Conservation (phyloP, 2,888 invertebrate species). For the Lottia gigantea region DNA sequence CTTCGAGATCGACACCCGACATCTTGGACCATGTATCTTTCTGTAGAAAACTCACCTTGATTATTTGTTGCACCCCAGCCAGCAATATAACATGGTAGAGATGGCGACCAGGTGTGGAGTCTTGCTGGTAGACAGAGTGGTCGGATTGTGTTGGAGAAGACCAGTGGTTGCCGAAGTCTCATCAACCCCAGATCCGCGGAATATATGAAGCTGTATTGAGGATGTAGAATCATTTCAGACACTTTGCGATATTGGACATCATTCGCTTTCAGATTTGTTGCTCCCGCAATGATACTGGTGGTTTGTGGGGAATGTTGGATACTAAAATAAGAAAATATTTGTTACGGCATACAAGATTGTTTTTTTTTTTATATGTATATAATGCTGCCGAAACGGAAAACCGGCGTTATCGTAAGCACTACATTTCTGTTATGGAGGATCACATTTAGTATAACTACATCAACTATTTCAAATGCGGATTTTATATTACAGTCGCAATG, state of each 20-base stretch:
- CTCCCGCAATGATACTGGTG: constrained; percentile 35
- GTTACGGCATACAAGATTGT: no score
- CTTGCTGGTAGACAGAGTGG: constrained; percentile 39
- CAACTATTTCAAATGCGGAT: no score
- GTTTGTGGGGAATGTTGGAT: constrained; percentile 27
- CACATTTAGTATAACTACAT: no score
- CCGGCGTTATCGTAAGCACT: no score
- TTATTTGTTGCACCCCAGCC: constrained; percentile 50
- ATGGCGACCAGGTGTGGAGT: constrained; percentile 20
- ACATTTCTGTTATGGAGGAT: no score
- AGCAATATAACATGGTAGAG: constrained; percentile 45
- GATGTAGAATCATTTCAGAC: constrained; percentile 45
- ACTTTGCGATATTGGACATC: constrained; percentile 27
- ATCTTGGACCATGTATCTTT: background rate
- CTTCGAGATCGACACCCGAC: no score
- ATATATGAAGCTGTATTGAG: constrained; percentile 45
- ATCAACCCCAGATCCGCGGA: constrained; percentile 50
- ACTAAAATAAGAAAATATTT: no score
- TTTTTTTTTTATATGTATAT: no score
- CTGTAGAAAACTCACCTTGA: constrained; percentile 24
- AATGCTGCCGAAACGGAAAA: no score
- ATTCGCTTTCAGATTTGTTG: constrained; percentile 32
- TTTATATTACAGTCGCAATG: no score
- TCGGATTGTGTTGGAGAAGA: constrained; percentile 25
- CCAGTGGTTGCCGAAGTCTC: constrained; percentile 39